Evolutionary conservation across 2,797 vertebrate genomes (phyloP).

Genomic region (Leptodactylus fallax): DNA sequence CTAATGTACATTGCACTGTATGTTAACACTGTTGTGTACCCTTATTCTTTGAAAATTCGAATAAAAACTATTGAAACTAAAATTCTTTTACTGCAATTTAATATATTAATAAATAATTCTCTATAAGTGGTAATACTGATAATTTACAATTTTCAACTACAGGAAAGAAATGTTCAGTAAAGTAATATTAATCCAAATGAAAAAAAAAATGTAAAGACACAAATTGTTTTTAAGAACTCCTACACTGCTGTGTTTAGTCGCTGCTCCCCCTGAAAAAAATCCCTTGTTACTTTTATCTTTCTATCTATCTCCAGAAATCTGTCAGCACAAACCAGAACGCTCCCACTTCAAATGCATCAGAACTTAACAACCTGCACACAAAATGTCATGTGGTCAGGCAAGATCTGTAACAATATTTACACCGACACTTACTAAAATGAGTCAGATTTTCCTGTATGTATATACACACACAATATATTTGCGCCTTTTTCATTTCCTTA

Average conservation of each 20-base stretch:
- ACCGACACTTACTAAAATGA: conserved; percentile 79
- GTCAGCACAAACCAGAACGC: conserved; percentile 79
- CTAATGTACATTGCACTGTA: too few species aligned
- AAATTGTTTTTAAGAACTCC: conserved; percentile 70
- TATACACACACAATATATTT: conserved; percentile 62
- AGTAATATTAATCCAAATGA: background rate
- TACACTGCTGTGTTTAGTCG: conserved; percentile 66
- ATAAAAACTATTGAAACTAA: too few species aligned
- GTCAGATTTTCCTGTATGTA: conserved; percentile 79
- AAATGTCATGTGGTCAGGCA: conserved; percentile 68
- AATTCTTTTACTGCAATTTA: background rate
- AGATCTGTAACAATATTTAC: conserved; percentile 72
- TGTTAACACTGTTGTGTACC: too few species aligned
- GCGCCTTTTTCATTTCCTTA: background rate
- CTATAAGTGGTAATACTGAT: background rate
- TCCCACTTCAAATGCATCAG: conserved; percentile 75
- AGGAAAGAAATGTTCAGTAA: background rate
- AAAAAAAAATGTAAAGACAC: background rate
- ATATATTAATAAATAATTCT: background rate
- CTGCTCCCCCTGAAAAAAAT: conserved; percentile 72
- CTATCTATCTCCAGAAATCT: conserved; percentile 76
- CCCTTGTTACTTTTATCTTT: conserved; percentile 76
- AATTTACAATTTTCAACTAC: background rate
- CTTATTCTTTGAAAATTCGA: too few species aligned
- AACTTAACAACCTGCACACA: conserved; percentile 75